Base-by-base conservation (phyloP, 1,140 invertebrate genomes). In the Drosophila sproati region DNA sequence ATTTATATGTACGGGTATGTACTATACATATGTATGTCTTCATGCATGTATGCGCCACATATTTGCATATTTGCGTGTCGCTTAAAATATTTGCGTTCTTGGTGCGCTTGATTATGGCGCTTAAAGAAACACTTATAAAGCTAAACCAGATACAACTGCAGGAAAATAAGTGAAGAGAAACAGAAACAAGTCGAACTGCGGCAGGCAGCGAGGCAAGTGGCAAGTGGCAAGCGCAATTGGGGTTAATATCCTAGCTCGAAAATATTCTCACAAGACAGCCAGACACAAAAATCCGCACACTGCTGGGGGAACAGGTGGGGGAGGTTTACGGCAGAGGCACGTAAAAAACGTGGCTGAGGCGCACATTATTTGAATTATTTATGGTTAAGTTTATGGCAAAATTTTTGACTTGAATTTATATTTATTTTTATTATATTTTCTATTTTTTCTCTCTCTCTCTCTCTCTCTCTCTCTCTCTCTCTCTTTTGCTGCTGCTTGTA, bases 11-110 rank as follows among this genome's bases (percentile, higher is more conserved):
- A 20, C 54, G n/a, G 52, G 56, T 55, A 56, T 10, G 20, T 20
- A 20, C 20, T 2, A 20, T 10, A 61, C 34, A 43, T 55, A 69
- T 69, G 66, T 55, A 69, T 69, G 66, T 47, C 29, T 62, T 68
- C 57, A 81, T 51, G 74, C 61, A 78, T 60, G 67, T 64, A 77
- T 67, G 62, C 62, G 67, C 48, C 47, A 55, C 54, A 74, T 78
- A 88, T 88, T 88, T 85, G 85, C 85, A 89, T 89, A 89, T 89
- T 89, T 89, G 85, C 85, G 85, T 89, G 85, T 89, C 80, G 75
- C 77, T 82, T 73, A 62, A 67, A 72, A 80, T 75, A 78, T 76
- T 82, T 79, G 67, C 67, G 80, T 59, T 78, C 80, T 71, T 87
- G 81, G 81, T 89, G 86, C 80, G 85, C 80, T 86, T 89, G 85